Conservation (phyloP, 2,113 vertebrate genomes). For the Uria aalge region DNA sequence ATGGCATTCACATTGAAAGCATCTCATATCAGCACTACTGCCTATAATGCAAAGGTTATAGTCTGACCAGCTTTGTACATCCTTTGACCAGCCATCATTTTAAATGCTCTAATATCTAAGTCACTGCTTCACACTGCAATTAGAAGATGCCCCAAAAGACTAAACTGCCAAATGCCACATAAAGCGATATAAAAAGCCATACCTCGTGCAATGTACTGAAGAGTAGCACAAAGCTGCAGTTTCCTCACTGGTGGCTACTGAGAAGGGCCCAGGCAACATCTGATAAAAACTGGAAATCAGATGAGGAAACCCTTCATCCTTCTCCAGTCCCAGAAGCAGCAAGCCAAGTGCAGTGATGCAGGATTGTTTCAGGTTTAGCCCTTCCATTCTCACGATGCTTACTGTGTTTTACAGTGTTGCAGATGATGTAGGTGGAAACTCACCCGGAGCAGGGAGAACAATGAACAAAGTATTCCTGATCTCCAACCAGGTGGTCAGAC, state of each 20-base stretch:
- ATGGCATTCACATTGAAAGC: not conserved
- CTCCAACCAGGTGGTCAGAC: not conserved
- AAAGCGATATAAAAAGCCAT: not conserved
- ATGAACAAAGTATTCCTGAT: not conserved
- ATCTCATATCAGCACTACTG: not conserved
- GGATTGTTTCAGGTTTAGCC: not conserved
- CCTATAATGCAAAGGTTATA: not conserved
- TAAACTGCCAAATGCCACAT: not conserved
- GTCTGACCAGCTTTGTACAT: not conserved
- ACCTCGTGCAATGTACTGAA: not conserved
- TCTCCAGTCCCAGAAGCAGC: not conserved
- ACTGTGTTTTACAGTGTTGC: not conserved
- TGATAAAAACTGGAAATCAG: not conserved
- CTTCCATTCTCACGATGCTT: not conserved
- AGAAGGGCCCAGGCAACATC: not conserved
- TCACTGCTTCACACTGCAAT: not conserved
- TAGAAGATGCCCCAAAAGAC: not conserved
- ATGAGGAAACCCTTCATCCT: not conserved
- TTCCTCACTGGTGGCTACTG: not conserved
- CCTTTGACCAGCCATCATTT: not conserved
- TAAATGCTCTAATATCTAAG: not conserved
- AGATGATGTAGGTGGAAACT: not conserved
- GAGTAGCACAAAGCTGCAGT: not conserved
- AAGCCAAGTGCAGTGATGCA: not conserved
- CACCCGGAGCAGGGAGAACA: fast-evolving